Percentiles rank a stretch among this genome's conserved stretches.
Evolutionary conservation across 2,888 invertebrate genomes (phyloP).

Genomic region (Fragum fragum): DNA sequence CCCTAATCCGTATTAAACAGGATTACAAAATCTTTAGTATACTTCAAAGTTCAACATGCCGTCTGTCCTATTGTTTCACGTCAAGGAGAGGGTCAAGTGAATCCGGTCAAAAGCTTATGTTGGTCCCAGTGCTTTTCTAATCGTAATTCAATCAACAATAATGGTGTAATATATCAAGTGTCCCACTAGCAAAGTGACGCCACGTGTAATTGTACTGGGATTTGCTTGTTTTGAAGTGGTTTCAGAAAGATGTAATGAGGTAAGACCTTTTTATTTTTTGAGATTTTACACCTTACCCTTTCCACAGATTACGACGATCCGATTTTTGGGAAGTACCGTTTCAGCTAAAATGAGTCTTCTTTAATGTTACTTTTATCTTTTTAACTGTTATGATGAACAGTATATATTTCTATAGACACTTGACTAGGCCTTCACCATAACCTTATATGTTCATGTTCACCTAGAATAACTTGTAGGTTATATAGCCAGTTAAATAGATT

Average conservation of each 20-base stretch:
- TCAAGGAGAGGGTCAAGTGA: conserved; percentile 6
- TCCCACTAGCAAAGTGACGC: not conserved
- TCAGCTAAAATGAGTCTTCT: no score
- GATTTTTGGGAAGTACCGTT: no score
- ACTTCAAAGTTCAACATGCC: conserved; percentile 6
- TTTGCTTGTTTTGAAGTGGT: not conserved
- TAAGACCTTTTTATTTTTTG: not conserved
- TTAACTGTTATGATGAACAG: no score
- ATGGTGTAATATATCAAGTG: not conserved
- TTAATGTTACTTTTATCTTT: no score
- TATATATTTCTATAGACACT: no score
- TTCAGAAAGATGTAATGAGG: not conserved
- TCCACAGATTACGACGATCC: not conserved
- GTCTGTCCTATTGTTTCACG: not conserved
- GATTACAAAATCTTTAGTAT: not conserved
- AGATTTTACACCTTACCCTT: no score
- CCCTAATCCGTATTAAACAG: not conserved
- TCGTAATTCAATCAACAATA: conserved; percentile 3
- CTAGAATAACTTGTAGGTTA: no score
- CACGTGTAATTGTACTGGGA: not conserved
- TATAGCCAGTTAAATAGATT: no score
- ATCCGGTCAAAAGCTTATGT: not conserved
- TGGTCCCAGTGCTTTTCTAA: not conserved
- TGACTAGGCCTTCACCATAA: no score
- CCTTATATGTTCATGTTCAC: no score